Evolutionary conservation across 2,888 invertebrate species (phyloP).

Genomic region (Papilio gigon): DNA sequence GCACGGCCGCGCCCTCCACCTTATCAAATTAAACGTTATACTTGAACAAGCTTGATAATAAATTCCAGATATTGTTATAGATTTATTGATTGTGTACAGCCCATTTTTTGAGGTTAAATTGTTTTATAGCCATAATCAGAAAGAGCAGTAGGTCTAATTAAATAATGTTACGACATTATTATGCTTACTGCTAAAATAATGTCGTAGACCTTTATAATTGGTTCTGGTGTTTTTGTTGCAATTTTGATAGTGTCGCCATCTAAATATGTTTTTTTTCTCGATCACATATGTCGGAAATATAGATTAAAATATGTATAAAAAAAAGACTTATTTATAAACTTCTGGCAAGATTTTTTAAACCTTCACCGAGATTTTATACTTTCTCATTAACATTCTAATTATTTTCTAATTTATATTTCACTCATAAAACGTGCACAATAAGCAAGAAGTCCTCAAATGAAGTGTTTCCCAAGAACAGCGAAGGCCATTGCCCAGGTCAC

Average conservation of each 20-base stretch:
- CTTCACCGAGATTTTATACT: not conserved
- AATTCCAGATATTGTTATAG: not conserved
- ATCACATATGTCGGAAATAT: too few species aligned
- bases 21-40: conserved; percentile 48
- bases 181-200: too few species aligned
- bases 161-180: too few species aligned
- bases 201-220: too few species aligned
- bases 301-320: too few species aligned
- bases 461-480: conserved; percentile 19
- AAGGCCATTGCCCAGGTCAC: conserved; percentile 25
- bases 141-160: too few species aligned
- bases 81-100: not conserved
- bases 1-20: conserved; percentile 36
- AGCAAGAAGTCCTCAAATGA: conserved; percentile 11
- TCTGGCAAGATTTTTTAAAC: not conserved
- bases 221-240: too few species aligned
- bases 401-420: conserved; percentile 2
- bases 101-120: not conserved
- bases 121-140: too few species aligned
- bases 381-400: conserved; percentile 6
- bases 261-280: too few species aligned
- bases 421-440: conserved; percentile 20
- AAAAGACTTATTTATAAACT: not conserved
- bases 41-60: conserved; percentile 42
- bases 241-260: too few species aligned